Percentiles rank a stretch among this genome's conserved stretches.
Conservation (phyloP, 2,888 invertebrate genomes). For the Orchesellides sinensis region DNA sequence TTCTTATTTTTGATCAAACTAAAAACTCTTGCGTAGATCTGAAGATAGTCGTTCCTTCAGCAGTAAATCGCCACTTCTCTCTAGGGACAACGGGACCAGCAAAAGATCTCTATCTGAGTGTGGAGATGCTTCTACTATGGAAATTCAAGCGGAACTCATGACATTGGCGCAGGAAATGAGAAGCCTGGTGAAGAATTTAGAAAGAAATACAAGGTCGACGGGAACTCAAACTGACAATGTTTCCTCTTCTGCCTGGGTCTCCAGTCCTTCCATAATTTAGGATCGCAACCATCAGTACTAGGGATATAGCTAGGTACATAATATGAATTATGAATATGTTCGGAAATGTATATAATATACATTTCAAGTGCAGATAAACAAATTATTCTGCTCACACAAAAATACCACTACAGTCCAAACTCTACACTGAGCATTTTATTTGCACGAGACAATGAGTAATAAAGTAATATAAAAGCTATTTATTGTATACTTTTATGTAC, state of each 20-base stretch:
- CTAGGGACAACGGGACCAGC: constrained; percentile 74
- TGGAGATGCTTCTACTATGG: constrained; percentile 72
- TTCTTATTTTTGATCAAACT: constrained; percentile 49
- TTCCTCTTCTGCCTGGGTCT: constrained; percentile 70
- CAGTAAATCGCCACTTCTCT: constrained; percentile 74
- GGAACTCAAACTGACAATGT: constrained; percentile 73
- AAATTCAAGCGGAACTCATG: constrained; percentile 74
- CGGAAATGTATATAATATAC: background rate
- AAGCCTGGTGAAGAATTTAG: constrained; percentile 73
- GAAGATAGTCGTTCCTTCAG: constrained; percentile 75
- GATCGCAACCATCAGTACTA: background rate
- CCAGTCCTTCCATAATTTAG: constrained; percentile 74
- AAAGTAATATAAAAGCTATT: constrained; percentile 12
- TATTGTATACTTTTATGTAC: background rate
- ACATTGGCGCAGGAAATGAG: constrained; percentile 74
- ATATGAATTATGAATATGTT: too few species aligned
- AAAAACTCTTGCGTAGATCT: constrained; percentile 62
- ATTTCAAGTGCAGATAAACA: background rate
- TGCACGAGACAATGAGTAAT: constrained; percentile 20
- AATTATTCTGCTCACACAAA: background rate
- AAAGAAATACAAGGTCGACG: constrained; percentile 69
- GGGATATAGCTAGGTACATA: too few species aligned
- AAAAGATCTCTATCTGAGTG: constrained; percentile 74
- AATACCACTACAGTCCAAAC: constrained; percentile 13
- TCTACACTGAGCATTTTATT: constrained; percentile 12